Evolutionary conservation across 2,797 vertebrate species (phyloP).

Genomic region (Sebastes elongatus): DNA sequence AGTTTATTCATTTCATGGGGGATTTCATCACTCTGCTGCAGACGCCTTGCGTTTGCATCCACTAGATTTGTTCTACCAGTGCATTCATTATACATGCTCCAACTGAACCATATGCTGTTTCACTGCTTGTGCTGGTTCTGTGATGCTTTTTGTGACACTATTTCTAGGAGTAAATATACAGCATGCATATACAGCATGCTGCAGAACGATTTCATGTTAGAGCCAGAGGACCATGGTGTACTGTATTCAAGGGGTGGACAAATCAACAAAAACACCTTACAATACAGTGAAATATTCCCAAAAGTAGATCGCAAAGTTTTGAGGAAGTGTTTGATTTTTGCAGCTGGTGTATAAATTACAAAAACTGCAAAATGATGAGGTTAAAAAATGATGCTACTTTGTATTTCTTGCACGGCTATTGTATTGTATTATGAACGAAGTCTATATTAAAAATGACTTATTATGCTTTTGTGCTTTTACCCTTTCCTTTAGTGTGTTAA

Average conservation of each 20-base stretch:
- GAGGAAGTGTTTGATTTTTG: not conserved
- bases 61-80: not conserved
- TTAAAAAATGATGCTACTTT: not conserved
- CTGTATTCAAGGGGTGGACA: not conserved
- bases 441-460: too few species aligned
- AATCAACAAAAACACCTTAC: not conserved
- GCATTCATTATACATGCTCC: constrained; percentile 13
- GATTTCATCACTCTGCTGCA: constrained; percentile 27
- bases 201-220: not conserved
- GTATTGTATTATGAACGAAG: not conserved
- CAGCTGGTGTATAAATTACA: not conserved
- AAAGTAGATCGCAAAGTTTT: not conserved
- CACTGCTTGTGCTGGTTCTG: not conserved
- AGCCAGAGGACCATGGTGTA: not conserved
- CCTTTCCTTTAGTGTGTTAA: too few species aligned
- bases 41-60: not conserved
- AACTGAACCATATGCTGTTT: not conserved
- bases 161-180: not conserved
- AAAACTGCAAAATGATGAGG: not conserved
- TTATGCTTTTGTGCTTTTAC: too few species aligned
- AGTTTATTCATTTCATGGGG: constrained; percentile 26
- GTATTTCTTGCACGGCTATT: not conserved
- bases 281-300: not conserved
- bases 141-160: not conserved
- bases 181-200: not conserved